A percentile compares a stretch with the other conserved stretches of the same genome.
Conservation (phyloP, 2,888 invertebrate species). For the Schizotus pectinicornis region DNA sequence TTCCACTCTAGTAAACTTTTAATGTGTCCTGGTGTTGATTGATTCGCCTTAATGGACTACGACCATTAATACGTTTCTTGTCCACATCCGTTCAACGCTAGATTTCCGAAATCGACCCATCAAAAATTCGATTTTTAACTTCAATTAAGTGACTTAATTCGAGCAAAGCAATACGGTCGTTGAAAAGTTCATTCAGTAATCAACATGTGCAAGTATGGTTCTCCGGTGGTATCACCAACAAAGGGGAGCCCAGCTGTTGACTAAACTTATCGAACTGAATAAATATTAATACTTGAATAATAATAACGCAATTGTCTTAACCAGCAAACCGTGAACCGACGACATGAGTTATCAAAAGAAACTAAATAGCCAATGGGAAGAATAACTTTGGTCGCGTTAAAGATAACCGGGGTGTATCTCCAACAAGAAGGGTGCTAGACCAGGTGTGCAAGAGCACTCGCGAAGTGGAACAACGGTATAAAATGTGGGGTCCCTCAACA, state of each 20-base stretch:
- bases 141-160: too few species aligned
- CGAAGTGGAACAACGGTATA: constrained; percentile 43
- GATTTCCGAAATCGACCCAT: too few species aligned
- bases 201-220: background rate
- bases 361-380: background rate
- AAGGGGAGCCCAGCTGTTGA: constrained; percentile 9
- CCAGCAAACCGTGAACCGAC: background rate
- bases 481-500: constrained; percentile 27
- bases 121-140: background rate
- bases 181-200: background rate
- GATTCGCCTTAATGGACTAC: constrained; percentile 9
- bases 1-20: constrained; percentile 5
- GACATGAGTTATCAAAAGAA: background rate
- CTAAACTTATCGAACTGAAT: constrained; percentile 8
- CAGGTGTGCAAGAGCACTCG: constrained; percentile 49
- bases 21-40: constrained; percentile 7
- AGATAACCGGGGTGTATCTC: constrained; percentile 44
- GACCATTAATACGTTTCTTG: background rate
- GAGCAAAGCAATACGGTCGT: too few species aligned
- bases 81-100: too few species aligned
- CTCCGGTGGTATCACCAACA: background rate
- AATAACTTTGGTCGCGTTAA: constrained; percentile 23
- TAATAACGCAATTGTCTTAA: background rate
- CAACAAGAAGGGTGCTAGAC: constrained; percentile 43
- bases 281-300: constrained; percentile 6